These are phyloP conservation scores for Lutjanus erythropterus DNA, from an alignment of 2,113 vertebrate genomes.

Conservation along the genomic window DNA sequence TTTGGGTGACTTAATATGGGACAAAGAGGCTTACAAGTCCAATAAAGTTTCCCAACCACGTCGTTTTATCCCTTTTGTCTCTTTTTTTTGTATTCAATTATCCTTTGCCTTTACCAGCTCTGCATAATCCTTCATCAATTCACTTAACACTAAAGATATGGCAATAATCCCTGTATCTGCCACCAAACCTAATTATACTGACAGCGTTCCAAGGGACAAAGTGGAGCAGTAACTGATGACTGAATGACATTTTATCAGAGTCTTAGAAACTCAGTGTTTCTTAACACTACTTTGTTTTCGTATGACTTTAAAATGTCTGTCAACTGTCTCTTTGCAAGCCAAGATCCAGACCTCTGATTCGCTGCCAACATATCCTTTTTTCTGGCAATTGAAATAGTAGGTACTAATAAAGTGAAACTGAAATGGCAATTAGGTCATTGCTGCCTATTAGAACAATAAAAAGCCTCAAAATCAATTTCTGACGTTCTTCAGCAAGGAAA, in stretches of 20 bases:
- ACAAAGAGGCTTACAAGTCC: conserved; percentile 49
- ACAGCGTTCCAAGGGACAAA: conserved; percentile 28
- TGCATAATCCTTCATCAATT: conserved; percentile 57
- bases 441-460: conserved; percentile 11
- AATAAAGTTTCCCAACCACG: conserved; percentile 20
- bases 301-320: neutral
- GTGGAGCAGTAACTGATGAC: conserved; percentile 18
- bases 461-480: conserved; percentile 18
- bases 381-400: neutral
- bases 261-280: conserved; percentile 11
- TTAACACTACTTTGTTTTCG: neutral
- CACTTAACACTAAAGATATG: conserved; percentile 42
- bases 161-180: conserved; percentile 49
- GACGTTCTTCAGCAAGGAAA: neutral
- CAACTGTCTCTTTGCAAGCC: neutral
- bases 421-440: neutral
- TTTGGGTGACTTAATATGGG: conserved; percentile 33
- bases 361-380: neutral
- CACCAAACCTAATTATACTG: conserved; percentile 39
- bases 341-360: neutral
- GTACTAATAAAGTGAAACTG: conserved; percentile 1
- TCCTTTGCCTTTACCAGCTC: conserved; percentile 16
- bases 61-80: conserved; percentile 24
- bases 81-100: conserved; percentile 40
- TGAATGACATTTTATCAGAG: conserved; percentile 19